Evolutionary conservation across 2,113 vertebrate species (phyloP).

Genomic region (Channa maculata): DNA sequence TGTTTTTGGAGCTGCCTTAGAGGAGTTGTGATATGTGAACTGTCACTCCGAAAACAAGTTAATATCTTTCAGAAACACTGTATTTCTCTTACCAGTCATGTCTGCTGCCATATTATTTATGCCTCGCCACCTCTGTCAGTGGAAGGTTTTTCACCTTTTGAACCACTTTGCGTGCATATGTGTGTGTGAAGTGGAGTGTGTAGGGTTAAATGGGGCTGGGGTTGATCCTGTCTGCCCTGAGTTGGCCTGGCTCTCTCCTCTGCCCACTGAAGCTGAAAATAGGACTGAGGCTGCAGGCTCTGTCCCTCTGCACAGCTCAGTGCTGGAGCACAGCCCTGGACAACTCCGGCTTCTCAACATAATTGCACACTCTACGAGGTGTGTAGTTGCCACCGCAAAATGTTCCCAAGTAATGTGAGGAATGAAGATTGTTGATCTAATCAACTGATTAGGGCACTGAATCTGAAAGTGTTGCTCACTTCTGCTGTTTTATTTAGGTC

Average conservation of each 20-base stretch:
- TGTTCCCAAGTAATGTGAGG: constrained; percentile 4
- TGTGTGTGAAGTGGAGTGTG: constrained; percentile 30
- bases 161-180: not conserved
- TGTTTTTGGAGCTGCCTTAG: too few relatives aligned
- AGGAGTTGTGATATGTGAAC: too few relatives aligned
- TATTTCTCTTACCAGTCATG: not conserved
- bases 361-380: constrained; percentile 29
- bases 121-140: not conserved
- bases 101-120: not conserved
- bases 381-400: not conserved
- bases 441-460: not conserved
- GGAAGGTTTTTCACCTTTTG: constrained; percentile 2
- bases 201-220: constrained; percentile 62
- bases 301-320: constrained; percentile 48
- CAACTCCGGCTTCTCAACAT: constrained; percentile 37
- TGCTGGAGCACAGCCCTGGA: constrained; percentile 30
- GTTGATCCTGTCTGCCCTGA: constrained; percentile 67
- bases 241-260: constrained; percentile 58
- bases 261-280: constrained; percentile 82
- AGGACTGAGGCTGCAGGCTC: constrained; percentile 63
- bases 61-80: too few relatives aligned
- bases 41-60: too few relatives aligned
- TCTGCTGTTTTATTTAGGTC: too few relatives aligned
- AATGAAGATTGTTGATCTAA: not conserved
- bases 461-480: too few relatives aligned